Evolutionary conservation across 2,113 vertebrate genomes (phyloP).

Genomic region (Microcebus ravelobensis): DNA sequence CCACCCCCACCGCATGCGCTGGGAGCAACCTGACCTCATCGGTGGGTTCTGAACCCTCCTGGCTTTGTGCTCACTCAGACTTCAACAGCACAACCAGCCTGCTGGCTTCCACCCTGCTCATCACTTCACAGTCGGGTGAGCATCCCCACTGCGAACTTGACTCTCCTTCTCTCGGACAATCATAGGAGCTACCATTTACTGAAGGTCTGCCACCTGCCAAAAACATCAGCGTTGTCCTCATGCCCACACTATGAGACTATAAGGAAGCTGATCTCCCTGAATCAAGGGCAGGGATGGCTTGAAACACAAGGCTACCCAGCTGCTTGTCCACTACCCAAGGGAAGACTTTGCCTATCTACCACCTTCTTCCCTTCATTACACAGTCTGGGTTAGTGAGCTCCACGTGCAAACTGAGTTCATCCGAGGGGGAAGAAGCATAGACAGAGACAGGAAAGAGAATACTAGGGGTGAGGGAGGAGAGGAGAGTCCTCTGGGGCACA

Average conservation of each 20-base stretch:
- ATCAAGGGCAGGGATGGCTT: not conserved
- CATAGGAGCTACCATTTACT: not conserved
- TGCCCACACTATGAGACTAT: not conserved
- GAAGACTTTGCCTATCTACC: not conserved
- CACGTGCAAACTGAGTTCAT: not conserved
- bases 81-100: not conserved
- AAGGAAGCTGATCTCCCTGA: not conserved
- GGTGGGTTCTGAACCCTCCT: not conserved
- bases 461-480: not conserved
- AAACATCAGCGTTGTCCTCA: not conserved
- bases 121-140: not conserved
- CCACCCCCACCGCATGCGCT: rapidly evolving
- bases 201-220: not conserved
- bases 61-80: not conserved
- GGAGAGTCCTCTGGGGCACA: not conserved
- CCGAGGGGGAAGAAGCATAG: not conserved
- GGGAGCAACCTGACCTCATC: not conserved
- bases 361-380: not conserved
- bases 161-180: not conserved
- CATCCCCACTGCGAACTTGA: not conserved
- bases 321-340: not conserved
- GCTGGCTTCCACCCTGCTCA: not conserved
- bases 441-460: not conserved
- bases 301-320: not conserved
- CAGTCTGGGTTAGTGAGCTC: not conserved